Evolutionary conservation across 2,113 vertebrate genomes (phyloP).

Genomic region (Urocynchramus pylzowi): DNA sequence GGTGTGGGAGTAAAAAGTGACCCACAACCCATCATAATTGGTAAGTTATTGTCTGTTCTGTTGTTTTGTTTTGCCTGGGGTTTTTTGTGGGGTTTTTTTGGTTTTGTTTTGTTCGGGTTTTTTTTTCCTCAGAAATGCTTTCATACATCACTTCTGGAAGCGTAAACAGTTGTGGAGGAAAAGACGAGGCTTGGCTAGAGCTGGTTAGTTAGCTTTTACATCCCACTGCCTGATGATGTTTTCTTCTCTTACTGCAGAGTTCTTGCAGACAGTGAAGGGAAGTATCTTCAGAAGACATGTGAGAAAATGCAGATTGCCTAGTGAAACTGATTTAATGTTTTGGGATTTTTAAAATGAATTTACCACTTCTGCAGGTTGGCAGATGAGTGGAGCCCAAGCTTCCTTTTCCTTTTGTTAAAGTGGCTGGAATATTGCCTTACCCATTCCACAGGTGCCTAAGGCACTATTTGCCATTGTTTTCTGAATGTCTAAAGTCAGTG

Average conservation of each 20-base stretch:
- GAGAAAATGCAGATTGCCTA: neutral
- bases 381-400: neutral
- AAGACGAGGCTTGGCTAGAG: neutral
- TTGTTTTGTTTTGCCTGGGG: neutral
- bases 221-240: neutral
- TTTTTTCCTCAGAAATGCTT: neutral
- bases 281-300: neutral
- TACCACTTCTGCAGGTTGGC: neutral
- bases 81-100: neutral
- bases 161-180: neutral
- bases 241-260: neutral
- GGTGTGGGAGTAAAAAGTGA: slow-evolving; percentile 95
- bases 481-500: neutral
- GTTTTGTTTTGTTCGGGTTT: neutral
- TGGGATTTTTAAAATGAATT: fast-evolving
- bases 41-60: slow-evolving; percentile 71
- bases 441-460: neutral
- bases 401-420: neutral
- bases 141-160: neutral
- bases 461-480: neutral
- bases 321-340: neutral
- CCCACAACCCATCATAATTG: slow-evolving; percentile 90
- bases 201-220: neutral
- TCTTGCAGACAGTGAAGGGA: neutral
- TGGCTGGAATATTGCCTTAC: neutral